Base-by-base conservation (phyloP, 1,140 invertebrate genomes). In the Akabosia matsudoensis region DNA sequence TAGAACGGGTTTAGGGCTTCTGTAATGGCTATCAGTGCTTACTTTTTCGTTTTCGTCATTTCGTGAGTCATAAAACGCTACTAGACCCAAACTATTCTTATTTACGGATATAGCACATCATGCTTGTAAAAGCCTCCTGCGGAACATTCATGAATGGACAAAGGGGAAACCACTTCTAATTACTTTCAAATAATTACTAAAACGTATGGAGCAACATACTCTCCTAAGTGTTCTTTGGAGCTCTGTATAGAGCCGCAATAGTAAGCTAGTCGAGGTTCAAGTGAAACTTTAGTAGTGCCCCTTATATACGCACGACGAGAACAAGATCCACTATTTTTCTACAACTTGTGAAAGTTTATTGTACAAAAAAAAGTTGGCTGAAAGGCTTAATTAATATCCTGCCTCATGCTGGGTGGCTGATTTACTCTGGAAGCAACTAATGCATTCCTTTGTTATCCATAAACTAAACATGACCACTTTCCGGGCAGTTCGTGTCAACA, bases 111-210 rank as follows among this genome's bases (percentile, higher is more conserved):
- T 18, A 45, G 7, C 37, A 45, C 37, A 10, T 7, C 37, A 45
- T 45, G 10, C 54, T 56, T 56, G 7, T 45, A 45, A 45, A 45
- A 45, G 37, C 37, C 7, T 45, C 37, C 37, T 10, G 37, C 26
- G 4, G 54, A 13, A 61, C 3, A 7, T 30, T 10, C 3, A 30
- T 67, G 30, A 13, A 28, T 67, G 61, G 22, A 31, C 61, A 67
- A 2, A 31, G 30, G 7, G 4, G 24, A 61, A 61, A 61, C 61
- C 26, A 30, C 13, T 31, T 67, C 61, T 67, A 67, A 67, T 67
- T 67, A 67, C 61, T 67, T 67, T 67, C 61, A 67, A 31, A 67
- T 67, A 67, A 67, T 67, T 28, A 67, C 24, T 30, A 7, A 67
- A 14, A 61, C n/a, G n/a, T 22, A 61, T 61, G n/a, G 54, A 61